phyloP scores from a whole-genome alignment of 2,113 vertebrate genomes.

The Talpa occidentalis region DNA sequence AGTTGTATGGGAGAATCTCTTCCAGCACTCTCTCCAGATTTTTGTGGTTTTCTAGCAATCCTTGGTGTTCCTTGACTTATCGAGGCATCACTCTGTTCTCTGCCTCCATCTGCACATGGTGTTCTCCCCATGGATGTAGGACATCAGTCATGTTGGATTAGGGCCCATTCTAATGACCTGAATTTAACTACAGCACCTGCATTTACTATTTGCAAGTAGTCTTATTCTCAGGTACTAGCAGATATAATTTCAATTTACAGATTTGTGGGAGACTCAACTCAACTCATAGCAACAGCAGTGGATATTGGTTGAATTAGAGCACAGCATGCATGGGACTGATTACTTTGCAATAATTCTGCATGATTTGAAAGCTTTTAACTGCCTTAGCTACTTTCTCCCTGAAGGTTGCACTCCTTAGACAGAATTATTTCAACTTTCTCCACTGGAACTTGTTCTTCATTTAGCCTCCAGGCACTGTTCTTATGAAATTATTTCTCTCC shows the following conservation, averaged over 20 bases:
- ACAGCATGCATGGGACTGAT: no score
- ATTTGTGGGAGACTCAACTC: background rate
- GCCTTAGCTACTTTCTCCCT: background rate
- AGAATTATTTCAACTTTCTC: background rate
- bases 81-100: background rate
- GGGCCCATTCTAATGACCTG: background rate
- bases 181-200: background rate
- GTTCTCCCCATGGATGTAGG: fast-evolving
- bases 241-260: background rate
- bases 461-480: background rate
- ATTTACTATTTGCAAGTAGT: background rate
- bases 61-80: background rate
- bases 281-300: background rate
- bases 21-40: fast-evolving
- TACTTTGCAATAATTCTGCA: background rate
- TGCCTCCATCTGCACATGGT: background rate
- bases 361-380: background rate
- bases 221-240: background rate
- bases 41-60: background rate
- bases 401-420: background rate
- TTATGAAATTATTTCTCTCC: no score
- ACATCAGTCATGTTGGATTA: background rate
- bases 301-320: background rate
- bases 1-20: background rate
- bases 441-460: background rate